These are phyloP conservation scores for Oenanthe melanoleuca DNA, from an alignment of 2,113 vertebrate genomes.

Conservation along the genomic window DNA sequence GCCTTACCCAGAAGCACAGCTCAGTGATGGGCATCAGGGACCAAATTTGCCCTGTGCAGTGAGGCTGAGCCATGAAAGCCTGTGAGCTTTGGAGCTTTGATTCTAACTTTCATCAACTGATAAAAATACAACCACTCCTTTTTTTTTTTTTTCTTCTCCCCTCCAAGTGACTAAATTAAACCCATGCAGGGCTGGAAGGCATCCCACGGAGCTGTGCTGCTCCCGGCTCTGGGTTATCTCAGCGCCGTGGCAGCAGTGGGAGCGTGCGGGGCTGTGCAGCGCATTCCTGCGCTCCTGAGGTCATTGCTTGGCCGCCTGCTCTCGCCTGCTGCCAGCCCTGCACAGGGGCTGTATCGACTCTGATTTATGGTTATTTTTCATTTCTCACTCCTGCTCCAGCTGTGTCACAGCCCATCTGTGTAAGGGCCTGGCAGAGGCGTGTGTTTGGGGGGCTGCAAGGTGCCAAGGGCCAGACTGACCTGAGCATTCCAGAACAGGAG, in stretches of 20 bases:
- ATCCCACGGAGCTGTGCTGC: background rate
- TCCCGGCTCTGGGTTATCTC: constrained; percentile 15
- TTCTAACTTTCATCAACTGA: constrained; percentile 1
- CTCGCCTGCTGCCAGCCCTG: constrained; percentile 24
- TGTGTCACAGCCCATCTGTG: background rate
- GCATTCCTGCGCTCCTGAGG: constrained; percentile 48
- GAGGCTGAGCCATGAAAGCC: accelerated
- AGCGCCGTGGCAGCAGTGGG: background rate
- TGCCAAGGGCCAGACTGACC: background rate
- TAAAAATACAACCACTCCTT: background rate
- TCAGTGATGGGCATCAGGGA: background rate
- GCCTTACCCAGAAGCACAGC: background rate
- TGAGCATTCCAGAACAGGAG: background rate
- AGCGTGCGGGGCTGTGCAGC: constrained; percentile 21
- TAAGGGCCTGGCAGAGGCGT: background rate
- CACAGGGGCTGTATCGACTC: background rate
- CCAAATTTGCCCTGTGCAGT: accelerated
- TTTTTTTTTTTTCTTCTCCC: background rate
- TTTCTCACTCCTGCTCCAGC: background rate
- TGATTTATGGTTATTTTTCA: background rate
- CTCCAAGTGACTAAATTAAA: background rate
- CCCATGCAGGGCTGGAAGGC: background rate
- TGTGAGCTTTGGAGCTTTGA: background rate
- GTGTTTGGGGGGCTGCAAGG: background rate
- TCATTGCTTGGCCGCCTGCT: constrained; percentile 31